These are phyloP conservation scores for Baccha elongata DNA, from an alignment of 2,888 invertebrate species.

Conservation along the genomic window DNA sequence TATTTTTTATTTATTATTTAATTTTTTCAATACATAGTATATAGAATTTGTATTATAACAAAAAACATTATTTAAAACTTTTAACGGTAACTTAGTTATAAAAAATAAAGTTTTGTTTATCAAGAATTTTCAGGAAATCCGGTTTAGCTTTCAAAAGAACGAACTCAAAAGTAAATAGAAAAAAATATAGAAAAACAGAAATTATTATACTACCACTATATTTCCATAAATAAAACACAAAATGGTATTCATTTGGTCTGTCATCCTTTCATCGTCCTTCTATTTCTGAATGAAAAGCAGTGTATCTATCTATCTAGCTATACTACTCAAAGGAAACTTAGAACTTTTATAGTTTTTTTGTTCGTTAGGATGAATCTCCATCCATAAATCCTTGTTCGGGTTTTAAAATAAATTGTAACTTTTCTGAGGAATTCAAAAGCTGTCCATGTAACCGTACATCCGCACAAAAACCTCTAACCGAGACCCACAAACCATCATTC, in stretches of 20 bases:
- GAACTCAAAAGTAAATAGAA: background rate
- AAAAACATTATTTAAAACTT: too few relatives aligned
- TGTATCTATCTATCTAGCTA: background rate
- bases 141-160: background rate
- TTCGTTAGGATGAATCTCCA: background rate
- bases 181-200: background rate
- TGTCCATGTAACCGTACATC: constrained; percentile 23
- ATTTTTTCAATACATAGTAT: too few relatives aligned
- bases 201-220: constrained; percentile 3
- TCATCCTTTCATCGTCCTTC: background rate
- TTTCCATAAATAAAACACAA: background rate
- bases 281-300: background rate
- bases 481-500: constrained; percentile 31
- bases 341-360: background rate
- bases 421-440: constrained; percentile 8
- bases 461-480: constrained; percentile 36
- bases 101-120: background rate
- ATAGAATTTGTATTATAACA: too few relatives aligned
- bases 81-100: too few relatives aligned
- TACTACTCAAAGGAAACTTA: background rate
- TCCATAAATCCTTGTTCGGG: constrained; percentile 43
- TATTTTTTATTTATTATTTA: too few relatives aligned
- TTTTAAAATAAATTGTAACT: constrained; percentile 20
- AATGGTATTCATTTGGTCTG: constrained; percentile 8
- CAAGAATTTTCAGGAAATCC: background rate